These are phyloP conservation scores for Idaea biselata DNA, from an alignment of 2,888 invertebrate species.

Conservation along the genomic window DNA sequence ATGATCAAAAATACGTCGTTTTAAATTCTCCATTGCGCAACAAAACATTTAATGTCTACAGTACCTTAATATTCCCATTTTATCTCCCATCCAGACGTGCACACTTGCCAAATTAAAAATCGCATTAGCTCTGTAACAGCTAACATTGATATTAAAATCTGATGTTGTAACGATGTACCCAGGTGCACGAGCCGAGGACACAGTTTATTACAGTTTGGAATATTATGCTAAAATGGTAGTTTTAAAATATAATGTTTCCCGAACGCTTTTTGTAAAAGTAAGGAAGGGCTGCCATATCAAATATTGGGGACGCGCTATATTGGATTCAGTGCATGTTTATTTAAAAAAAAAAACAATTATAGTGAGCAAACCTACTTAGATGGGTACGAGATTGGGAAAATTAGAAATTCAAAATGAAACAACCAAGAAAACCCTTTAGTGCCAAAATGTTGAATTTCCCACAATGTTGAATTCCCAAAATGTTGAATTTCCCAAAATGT, in stretches of 20 bases:
- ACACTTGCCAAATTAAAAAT: conserved; percentile 15
- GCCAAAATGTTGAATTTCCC: no score
- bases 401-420: no score
- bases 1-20: no score
- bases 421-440: no score
- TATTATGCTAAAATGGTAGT: background rate
- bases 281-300: background rate
- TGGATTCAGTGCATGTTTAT: no score
- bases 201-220: background rate
- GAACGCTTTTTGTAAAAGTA: background rate
- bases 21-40: background rate
- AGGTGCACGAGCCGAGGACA: conserved; percentile 1
- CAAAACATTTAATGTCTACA: background rate
- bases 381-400: no score
- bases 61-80: conserved; percentile 4
- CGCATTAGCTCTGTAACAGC: conserved; percentile 14
- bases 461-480: no score
- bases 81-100: background rate
- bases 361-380: no score
- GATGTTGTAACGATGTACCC: conserved; percentile 12
- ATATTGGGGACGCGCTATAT: background rate
- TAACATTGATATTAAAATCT: conserved; percentile 19
- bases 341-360: no score
- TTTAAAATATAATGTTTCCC: background rate
- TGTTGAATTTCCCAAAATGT: no score